Evolutionary conservation across 2,797 vertebrate genomes (phyloP).

Genomic region (Pantherophis vulpinus): DNA sequence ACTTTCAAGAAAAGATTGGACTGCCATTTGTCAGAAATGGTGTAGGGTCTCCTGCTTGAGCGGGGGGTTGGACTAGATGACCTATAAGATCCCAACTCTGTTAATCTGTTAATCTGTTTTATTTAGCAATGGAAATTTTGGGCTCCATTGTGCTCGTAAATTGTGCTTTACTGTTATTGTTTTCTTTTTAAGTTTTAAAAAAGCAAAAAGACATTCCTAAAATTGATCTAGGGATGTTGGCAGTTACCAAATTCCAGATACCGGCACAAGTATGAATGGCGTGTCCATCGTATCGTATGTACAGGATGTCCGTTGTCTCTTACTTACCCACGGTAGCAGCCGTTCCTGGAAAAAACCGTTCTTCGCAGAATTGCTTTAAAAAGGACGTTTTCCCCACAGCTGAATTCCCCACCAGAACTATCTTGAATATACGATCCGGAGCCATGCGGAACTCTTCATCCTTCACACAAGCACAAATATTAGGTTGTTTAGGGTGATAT

Average conservation of each 20-base stretch:
- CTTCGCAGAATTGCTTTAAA: conserved; percentile 84
- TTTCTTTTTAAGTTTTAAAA: not conserved
- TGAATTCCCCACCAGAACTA: conserved; percentile 88
- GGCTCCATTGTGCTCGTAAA: too few relatives aligned
- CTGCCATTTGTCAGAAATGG: too few relatives aligned
- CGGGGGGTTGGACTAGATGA: too few relatives aligned
- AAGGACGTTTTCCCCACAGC: conserved; percentile 92
- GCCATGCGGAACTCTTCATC: conserved; percentile 67
- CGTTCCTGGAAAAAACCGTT: conserved; percentile 77
- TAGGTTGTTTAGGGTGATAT: conserved; percentile 1
- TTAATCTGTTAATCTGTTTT: too few relatives aligned
- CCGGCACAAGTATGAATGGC: not conserved
- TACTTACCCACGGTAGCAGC: conserved; percentile 88
- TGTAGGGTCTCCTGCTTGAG: too few relatives aligned
- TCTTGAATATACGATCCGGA: conserved; percentile 89
- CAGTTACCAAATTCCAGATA: not conserved
- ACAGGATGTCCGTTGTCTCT: conserved; percentile 10
- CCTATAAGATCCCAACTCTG: too few relatives aligned
- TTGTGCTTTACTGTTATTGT: not conserved
- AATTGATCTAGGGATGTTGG: not conserved
- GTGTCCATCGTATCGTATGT: too few relatives aligned
- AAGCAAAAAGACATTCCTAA: not conserved
- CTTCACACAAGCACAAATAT: conserved; percentile 68
- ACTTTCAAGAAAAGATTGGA: too few relatives aligned
- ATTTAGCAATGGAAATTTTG: too few relatives aligned